phyloP scores from a whole-genome alignment of 2,888 invertebrate species.

The Eristalis arbustorum region DNA sequence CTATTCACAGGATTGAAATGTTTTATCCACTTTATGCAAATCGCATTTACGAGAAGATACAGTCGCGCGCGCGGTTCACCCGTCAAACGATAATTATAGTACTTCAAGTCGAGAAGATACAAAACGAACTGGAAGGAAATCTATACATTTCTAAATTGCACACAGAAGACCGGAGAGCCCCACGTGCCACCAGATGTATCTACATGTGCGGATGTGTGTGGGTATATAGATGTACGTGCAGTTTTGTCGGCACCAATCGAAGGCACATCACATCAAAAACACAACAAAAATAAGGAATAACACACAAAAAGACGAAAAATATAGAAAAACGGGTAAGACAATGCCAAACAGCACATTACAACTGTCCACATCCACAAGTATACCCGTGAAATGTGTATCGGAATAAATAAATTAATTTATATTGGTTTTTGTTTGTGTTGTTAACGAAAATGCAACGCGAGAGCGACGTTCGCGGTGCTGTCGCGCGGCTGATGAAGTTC shows the following conservation, averaged over 20 bases:
- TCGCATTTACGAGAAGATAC: not conserved
- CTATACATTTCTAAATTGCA: conserved; percentile 68
- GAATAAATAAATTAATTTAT: conserved; percentile 12
- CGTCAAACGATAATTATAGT: conserved; percentile 54
- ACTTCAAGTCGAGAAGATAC: conserved; percentile 69
- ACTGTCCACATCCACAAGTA: conserved; percentile 13
- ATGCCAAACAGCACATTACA: conserved; percentile 21
- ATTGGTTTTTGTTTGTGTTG: conserved; percentile 9
- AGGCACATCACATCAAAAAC: conserved; percentile 20
- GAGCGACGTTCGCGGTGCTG: too few species aligned
- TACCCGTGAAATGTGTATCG: conserved; percentile 5
- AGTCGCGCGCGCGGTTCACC: conserved; percentile 39
- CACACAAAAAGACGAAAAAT: not conserved
- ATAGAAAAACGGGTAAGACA: conserved; percentile 32
- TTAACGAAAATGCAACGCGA: not conserved
- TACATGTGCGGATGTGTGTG: conserved; percentile 6
- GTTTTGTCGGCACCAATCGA: conserved; percentile 25
- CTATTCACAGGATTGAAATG: not conserved
- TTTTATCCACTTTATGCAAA: not conserved
- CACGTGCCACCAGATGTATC: conserved; percentile 60
- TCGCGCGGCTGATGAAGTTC: too few species aligned
- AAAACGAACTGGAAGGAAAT: conserved; percentile 68
- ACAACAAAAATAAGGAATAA: not conserved
- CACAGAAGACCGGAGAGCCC: conserved; percentile 52
- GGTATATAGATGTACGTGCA: not conserved